Conservation (phyloP, 64 coral and sea anemone genomes). For the Pocillopora verrucosa region DNA sequence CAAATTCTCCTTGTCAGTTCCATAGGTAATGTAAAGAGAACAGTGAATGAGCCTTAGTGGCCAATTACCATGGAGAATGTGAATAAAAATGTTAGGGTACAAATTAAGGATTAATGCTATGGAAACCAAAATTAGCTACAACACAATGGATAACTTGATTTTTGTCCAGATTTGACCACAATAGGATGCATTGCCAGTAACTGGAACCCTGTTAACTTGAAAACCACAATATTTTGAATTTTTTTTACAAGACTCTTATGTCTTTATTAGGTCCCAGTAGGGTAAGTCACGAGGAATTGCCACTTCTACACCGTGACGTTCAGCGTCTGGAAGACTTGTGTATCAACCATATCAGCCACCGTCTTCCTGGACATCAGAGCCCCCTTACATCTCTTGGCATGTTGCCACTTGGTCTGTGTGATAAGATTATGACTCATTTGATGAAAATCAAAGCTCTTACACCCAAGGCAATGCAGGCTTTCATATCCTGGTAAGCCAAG, state of each 20-base stretch:
- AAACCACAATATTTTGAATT: no score
- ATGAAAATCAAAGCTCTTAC: constrained; percentile 83
- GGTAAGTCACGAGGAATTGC: constrained; percentile 27
- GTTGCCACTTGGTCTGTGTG: constrained; percentile 77
- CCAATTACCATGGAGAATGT: no score
- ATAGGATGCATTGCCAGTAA: no score
- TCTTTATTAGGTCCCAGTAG: not conserved
- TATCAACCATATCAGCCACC: constrained; percentile 62
- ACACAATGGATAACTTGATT: no score
- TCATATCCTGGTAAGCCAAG: constrained; percentile 72
- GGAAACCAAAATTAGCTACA: no score
- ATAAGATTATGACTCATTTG: constrained; percentile 70
- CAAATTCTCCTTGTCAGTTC: no score
- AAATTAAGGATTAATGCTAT: no score
- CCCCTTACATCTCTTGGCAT: constrained; percentile 65
- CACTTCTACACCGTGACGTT: constrained; percentile 64
- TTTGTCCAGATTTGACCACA: no score
- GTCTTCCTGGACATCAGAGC: constrained; percentile 72
- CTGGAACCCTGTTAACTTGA: no score
- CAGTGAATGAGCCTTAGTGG: no score
- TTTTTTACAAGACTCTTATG: not conserved
- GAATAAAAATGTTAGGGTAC: no score
- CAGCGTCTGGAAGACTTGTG: constrained; percentile 62
- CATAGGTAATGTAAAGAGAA: no score
- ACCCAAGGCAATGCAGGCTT: constrained; percentile 82